These are phyloP conservation scores for Ammodramus savannarum DNA, from an alignment of 2,113 vertebrate species.

Conservation along the genomic window DNA sequence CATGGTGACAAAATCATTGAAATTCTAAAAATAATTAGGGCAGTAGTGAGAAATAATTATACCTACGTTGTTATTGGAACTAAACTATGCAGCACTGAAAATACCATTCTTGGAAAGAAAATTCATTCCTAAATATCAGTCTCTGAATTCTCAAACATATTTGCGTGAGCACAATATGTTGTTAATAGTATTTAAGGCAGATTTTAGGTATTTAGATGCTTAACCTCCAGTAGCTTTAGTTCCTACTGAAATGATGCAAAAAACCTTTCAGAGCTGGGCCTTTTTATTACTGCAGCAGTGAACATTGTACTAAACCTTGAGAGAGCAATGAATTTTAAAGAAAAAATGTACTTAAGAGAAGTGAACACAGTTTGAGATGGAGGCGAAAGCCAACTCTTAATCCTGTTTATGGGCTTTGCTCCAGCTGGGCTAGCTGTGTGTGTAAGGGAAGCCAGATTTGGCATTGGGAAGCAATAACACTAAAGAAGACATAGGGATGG, in stretches of 20 bases:
- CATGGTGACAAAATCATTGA: not conserved
- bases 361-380: not conserved
- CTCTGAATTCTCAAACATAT: not conserved
- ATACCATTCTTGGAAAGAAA: not conserved
- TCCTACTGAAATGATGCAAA: not conserved
- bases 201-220: not conserved
- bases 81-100: not conserved
- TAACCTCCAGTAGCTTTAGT: not conserved
- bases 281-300: not conserved
- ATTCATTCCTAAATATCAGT: not conserved
- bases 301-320: not conserved
- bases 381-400: constrained; percentile 8
- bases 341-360: not conserved
- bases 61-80: not conserved
- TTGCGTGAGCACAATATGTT: not conserved
- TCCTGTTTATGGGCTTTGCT: constrained; percentile 5
- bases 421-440: not conserved
- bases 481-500: not conserved
- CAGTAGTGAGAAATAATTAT: not conserved
- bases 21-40: not conserved
- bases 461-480: not conserved
- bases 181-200: not conserved
- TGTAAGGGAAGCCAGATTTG: not conserved
- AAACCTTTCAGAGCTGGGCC: not conserved
- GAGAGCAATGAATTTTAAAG: not conserved